Evolutionary conservation across 2,888 invertebrate species (phyloP).

Genomic region (Brachypterus glaber): DNA sequence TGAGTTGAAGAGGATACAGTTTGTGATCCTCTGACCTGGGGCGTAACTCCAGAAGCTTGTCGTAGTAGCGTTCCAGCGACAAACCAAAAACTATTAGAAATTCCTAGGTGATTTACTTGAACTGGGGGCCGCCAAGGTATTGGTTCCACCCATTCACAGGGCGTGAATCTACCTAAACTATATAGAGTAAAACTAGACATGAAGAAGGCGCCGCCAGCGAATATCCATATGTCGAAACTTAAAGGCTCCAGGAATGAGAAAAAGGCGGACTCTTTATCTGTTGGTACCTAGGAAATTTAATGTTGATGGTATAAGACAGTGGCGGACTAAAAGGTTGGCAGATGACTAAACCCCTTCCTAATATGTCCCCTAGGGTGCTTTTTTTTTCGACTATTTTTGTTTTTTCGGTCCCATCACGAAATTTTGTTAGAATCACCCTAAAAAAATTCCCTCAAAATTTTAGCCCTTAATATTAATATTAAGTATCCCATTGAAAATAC

Average conservation of each 20-base stretch:
- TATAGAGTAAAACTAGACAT: constrained; percentile 51
- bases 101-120: constrained; percentile 50
- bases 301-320: too few relatives aligned
- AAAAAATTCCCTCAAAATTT: too few relatives aligned
- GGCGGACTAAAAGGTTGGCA: too few relatives aligned
- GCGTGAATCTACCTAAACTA: constrained; percentile 51
- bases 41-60: constrained; percentile 51
- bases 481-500: too few relatives aligned
- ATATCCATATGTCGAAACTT: constrained; percentile 56
- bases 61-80: constrained; percentile 56
- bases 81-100: constrained; percentile 59
- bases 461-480: too few relatives aligned
- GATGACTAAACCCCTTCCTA: too few relatives aligned
- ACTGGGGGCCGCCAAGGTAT: constrained; percentile 33
- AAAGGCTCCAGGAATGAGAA: constrained; percentile 60
- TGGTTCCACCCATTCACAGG: constrained; percentile 54
- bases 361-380: too few relatives aligned
- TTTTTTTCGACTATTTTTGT: too few relatives aligned
- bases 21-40: too few relatives aligned
- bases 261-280: constrained; percentile 48
- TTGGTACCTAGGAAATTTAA: constrained; percentile 41
- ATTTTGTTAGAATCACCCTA: too few relatives aligned
- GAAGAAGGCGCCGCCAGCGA: constrained; percentile 51
- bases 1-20: not conserved
- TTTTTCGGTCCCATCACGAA: too few relatives aligned